Base-by-base conservation (phyloP, 2,113 vertebrate species). In the Epinephelus moara region DNA sequence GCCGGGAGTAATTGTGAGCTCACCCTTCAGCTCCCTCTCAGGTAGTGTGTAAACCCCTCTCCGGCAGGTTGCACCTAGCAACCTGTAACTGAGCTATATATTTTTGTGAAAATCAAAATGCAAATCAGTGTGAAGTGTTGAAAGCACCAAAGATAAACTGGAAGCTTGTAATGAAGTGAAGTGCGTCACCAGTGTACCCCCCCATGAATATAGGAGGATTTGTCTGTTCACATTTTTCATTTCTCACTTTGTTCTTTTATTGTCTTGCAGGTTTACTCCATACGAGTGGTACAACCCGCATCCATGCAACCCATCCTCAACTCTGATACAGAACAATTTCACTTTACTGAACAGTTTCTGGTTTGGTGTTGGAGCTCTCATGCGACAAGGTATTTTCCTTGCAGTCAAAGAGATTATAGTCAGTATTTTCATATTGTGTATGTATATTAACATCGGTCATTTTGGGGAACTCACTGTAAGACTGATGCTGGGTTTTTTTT, bases 261-360 rank as follows among this genome's bases (percentile, higher is more conserved):
- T 49, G 49, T 75, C 10, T 72, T 85, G 57, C 97, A 99, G 98
- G 96, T 99, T 99, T 91, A 99, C 98, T 84, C 98, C 98, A 4
- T 99, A 99, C 70, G 98, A 99, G 93, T 99, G 98, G 98, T 99
- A 99, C 95, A 99, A 99, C 88, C 98, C 98, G 71, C 98, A 99
- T 90, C 97, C 97, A 4, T 99, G 98, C 96, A 99, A 99, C 94
- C 97, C 98, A 33, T 97, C 98, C 80, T 98, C 98, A 45, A 97
- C 97, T 63, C 96, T 99, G 82, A 96, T 99, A 95, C 97, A 99
- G 96, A 99, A 99, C 97, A 99, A 98, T 95, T 99, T 99, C 96
- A 99, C 98, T 88, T 96, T 99, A 87, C 96, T 99, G 89, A 99
- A 99, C 95, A 99, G 98, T 95, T 98, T 99, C 96, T 99, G 98